phyloP scores from a whole-genome alignment of 1,140 invertebrate species.

The Cryptotermes secundus region DNA sequence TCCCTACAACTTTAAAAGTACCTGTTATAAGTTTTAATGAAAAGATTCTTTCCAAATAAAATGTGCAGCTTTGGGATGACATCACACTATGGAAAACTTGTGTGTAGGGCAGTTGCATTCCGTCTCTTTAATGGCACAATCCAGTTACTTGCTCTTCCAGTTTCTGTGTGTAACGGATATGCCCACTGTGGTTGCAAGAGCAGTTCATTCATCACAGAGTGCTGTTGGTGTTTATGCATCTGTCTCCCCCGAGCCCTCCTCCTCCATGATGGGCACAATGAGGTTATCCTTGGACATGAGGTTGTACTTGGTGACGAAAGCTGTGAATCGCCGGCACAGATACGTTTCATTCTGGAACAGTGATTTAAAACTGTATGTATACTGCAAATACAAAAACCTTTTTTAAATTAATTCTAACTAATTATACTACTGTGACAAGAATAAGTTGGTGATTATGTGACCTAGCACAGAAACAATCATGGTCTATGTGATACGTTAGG shows the following conservation, averaged over 20 bases:
- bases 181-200: not conserved
- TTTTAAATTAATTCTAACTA: not conserved
- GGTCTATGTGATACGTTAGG: too few relatives aligned
- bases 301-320: conserved; percentile 98
- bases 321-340: conserved; percentile 94
- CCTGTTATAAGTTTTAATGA: not conserved
- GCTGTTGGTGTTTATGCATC: conserved; percentile 56
- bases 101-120: not conserved
- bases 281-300: conserved; percentile 98
- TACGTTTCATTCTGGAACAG: conserved; percentile 78
- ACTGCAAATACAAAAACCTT: not conserved
- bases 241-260: conserved; percentile 70
- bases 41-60: too few relatives aligned
- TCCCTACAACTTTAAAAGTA: not conserved
- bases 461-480: too few relatives aligned
- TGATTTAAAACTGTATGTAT: conserved; percentile 33
- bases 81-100: not conserved
- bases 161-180: not conserved
- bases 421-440: not conserved
- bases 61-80: not conserved
- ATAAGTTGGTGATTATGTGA: too few relatives aligned
- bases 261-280: conserved; percentile 93
- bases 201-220: not conserved
- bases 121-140: conserved; percentile 2
- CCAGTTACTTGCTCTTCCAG: not conserved